Base-by-base conservation (phyloP, 2,888 invertebrate species). In the Belgica antarctica region DNA sequence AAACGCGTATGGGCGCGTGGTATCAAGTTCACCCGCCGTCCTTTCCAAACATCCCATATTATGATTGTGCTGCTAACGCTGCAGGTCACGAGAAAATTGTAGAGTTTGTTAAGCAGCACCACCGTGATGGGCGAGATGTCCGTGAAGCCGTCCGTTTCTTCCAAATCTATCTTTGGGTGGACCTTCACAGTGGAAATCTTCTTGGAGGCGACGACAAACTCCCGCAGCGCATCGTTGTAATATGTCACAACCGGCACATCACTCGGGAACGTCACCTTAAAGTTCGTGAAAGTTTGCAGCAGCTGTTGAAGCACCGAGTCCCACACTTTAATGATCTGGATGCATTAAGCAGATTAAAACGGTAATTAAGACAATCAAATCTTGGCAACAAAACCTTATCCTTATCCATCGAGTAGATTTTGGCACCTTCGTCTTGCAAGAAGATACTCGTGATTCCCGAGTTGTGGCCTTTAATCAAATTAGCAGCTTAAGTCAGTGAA, bases 51-150 rank as follows among this genome's bases (percentile, higher is more conserved):
- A 77, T 92, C 87, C 93, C 93, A 94, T 24, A 89, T 87, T 73
- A 90, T 89, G 71, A 94, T 89, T 72, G 86, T 87, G 73, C 92
- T 91, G 76, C 90, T 92, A 77, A 87, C 80, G 70, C 92, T 90
- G 68, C 88, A 89, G 0, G 90, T 89, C 71, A 93, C 84, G 72
- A 93, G 82, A 72, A 86, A 83, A 76, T 88, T 85, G 75, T 89
- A 92, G 1, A 91, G 82, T 15, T 86, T 84, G 80, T 92, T 92
- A 78, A 89, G 92, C 0, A 92, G 81, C 5, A 89, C 83, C 31
- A 59, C n/a, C 5, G 27, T 25, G 1, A 92, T 85, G 5, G 88
- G 85, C 69, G 85, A 83, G 1, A 85, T 81, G 78, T 89, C 89
- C 0, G 89, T 88, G 75, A 83, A 85, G 5, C 90, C 90, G 79